Conservation (phyloP, 2,113 vertebrate species). For the Hiodon tergisus region DNA sequence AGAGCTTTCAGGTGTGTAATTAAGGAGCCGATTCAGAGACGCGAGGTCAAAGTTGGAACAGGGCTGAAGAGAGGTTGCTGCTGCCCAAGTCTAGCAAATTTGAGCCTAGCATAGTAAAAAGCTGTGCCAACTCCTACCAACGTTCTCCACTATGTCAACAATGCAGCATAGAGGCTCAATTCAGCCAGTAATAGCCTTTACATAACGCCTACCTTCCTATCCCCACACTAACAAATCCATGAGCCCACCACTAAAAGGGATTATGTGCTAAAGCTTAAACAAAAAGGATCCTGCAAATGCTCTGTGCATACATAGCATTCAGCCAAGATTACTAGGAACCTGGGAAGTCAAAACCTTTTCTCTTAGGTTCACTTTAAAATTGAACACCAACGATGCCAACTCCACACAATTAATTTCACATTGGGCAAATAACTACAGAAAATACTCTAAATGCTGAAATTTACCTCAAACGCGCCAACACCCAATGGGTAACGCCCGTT, state of each 20-base stretch:
- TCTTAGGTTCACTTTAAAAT: neutral
- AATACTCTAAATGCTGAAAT: neutral
- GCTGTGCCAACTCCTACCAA: too few relatives aligned
- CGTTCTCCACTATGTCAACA: too few relatives aligned
- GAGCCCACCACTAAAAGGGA: conserved; percentile 24
- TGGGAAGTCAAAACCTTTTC: neutral
- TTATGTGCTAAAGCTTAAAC: conserved; percentile 26
- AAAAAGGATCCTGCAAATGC: conserved; percentile 19
- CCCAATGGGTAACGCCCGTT: too few relatives aligned
- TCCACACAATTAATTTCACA: neutral
- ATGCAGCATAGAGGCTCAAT: too few relatives aligned
- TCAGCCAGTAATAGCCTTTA: conserved; percentile 40
- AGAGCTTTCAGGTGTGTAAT: too few relatives aligned
- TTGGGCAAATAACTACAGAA: neutral
- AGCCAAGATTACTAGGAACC: neutral
- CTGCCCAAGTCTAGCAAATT: too few relatives aligned
- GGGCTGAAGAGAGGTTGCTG: too few relatives aligned
- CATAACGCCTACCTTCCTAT: conserved; percentile 31
- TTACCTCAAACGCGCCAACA: too few relatives aligned
- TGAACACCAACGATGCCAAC: neutral
- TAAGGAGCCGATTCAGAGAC: too few relatives aligned
- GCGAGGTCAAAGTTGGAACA: too few relatives aligned
- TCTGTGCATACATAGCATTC: neutral
- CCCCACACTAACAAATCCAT: conserved; percentile 31
- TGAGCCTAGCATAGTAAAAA: too few relatives aligned